Evolutionary conservation across 2,113 vertebrate genomes (phyloP).

Genomic region (Aramus guarauna): DNA sequence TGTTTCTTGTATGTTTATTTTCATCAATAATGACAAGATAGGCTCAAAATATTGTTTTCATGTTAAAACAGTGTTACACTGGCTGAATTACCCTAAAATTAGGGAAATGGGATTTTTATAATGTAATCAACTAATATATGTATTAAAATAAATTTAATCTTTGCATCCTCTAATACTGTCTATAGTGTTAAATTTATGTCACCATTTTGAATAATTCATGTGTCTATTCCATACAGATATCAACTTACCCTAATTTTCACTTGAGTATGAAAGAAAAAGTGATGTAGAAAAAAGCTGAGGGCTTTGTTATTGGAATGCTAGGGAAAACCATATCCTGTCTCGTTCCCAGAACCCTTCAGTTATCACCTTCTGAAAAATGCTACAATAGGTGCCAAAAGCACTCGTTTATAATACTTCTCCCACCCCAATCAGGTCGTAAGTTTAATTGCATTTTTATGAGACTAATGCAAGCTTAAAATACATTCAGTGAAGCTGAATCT

Average conservation of each 20-base stretch:
- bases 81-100: background rate
- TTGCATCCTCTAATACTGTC: background rate
- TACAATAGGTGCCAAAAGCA: background rate
- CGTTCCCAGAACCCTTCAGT: background rate
- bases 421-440: background rate
- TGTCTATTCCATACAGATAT: background rate
- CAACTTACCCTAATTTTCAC: background rate
- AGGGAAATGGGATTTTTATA: background rate
- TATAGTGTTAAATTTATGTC: background rate
- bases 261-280: background rate
- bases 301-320: background rate
- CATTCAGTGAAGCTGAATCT: background rate
- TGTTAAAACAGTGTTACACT: background rate
- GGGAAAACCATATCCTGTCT: background rate
- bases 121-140: background rate
- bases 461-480: background rate
- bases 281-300: background rate
- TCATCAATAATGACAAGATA: background rate
- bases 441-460: background rate
- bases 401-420: background rate
- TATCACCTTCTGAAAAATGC: background rate
- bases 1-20: background rate
- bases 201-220: background rate
- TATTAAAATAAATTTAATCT: background rate
- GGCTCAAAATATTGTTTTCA: background rate